Percentiles rank a stretch among this genome's conserved stretches.
phyloP scores from a whole-genome alignment of 2,797 vertebrate genomes.

The Oceanodroma leucorhoa region DNA sequence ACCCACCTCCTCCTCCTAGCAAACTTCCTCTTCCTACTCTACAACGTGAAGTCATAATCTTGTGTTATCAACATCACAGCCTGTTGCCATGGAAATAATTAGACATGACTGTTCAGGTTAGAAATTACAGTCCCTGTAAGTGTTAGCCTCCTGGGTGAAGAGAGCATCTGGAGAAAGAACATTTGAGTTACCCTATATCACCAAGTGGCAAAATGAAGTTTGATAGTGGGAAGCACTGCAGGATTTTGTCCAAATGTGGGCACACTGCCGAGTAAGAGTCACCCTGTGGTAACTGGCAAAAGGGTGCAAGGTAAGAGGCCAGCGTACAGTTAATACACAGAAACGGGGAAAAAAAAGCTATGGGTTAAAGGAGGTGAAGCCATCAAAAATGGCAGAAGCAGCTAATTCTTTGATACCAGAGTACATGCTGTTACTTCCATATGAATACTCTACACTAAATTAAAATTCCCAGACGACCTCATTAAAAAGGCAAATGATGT shows the following conservation, averaged over 20 bases:
- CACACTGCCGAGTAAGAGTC: not conserved
- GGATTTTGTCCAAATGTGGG: not conserved
- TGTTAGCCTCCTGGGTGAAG: not conserved
- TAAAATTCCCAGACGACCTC: not conserved
- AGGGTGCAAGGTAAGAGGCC: not conserved
- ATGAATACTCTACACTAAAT: not conserved
- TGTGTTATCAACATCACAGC: conserved; percentile 32
- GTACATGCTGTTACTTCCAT: not conserved
- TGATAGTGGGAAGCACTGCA: not conserved
- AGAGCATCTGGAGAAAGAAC: conserved; percentile 18
- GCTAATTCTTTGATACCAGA: not conserved
- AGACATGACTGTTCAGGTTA: conserved; percentile 34
- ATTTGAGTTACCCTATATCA: conserved; percentile 11
- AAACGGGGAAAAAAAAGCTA: not conserved
- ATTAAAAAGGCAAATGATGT: not conserved
- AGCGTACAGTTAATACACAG: not conserved
- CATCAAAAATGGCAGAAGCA: not conserved
- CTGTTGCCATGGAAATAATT: conserved; percentile 55
- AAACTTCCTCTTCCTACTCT: conserved; percentile 40
- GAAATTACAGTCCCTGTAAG: conserved; percentile 44
- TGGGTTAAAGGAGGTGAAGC: not conserved
- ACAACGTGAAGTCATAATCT: conserved; percentile 16
- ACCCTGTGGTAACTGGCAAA: not conserved
- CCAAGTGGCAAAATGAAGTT: not conserved
- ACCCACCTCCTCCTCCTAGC: conserved; percentile 17